phyloP scores from a whole-genome alignment of 2,797 vertebrate genomes.

The Pipistrellus pygmaeus region DNA sequence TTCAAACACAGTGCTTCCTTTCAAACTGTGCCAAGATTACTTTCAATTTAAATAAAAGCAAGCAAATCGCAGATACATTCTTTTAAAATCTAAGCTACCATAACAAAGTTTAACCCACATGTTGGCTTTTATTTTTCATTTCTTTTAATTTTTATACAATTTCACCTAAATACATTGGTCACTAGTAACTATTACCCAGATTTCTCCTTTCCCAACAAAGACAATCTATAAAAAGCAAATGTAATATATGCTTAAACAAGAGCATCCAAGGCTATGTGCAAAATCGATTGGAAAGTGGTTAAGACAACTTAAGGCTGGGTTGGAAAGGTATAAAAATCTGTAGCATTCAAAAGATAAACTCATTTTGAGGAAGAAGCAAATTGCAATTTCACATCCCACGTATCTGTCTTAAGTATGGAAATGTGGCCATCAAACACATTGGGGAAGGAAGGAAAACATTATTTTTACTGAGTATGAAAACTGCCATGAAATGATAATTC shows the following conservation, averaged over 20 bases:
- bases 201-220: conserved; percentile 42
- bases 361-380: conserved; percentile 31
- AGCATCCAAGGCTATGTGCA: conserved; percentile 7
- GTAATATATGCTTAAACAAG: conserved; percentile 32
- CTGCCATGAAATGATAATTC: neutral
- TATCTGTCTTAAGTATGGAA: conserved; percentile 43
- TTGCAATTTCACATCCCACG: conserved; percentile 49
- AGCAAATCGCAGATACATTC: neutral
- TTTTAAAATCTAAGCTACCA: neutral
- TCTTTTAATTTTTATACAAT: conserved; percentile 15
- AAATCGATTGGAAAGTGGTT: conserved; percentile 22
- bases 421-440: conserved; percentile 39
- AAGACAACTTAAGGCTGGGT: neutral
- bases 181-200: neutral
- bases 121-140: neutral
- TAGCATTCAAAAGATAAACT: conserved; percentile 53
- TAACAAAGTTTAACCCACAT: neutral
- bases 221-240: conserved; percentile 36
- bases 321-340: conserved; percentile 58
- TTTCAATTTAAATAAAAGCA: neutral
- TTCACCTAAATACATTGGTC: conserved; percentile 28
- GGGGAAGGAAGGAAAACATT: neutral
- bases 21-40: neutral
- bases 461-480: conserved; percentile 31
- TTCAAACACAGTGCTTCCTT: neutral